Base-by-base conservation (phyloP, 2,797 vertebrate genomes). In the Peromyscus nudipes region DNA sequence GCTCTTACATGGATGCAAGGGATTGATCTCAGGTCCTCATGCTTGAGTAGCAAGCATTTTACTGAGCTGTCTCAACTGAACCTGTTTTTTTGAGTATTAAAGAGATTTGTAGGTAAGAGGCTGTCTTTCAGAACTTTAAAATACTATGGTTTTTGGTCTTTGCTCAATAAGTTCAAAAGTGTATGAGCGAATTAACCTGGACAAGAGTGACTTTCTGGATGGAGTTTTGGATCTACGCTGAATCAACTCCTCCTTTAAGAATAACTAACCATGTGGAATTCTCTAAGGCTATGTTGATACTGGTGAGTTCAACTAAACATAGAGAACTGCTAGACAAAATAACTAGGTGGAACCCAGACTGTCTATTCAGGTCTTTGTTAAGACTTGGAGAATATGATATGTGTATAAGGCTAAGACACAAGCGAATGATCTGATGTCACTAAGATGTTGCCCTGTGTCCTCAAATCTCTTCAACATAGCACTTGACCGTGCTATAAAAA, bases 21-120 rank as follows among this genome's bases (percentile, higher is more conserved):
- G 46, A 17, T 11, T 37, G 34, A 55, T 37, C 13, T 37, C 46
- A 27, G 84, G 23, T 55, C 65, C 13, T 55, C 4, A 37, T 11
- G 13, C 43, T 57, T 73, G 46, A 16, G 49, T 57, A 71, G 49
- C 67, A 71, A 57, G 49, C 9, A 57, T 27, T 73, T 55, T 40
- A 73, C 67, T 73, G 65, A 73, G 49, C 23, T 4, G 23, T 31
- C 67, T 73, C n/a, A 25, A 12, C n/a, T 55, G 25, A 29, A 37
- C 49, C 55, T 62, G 55, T 89, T 27, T 71, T 92, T 84, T 81
- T 10, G 5, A 31, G 96, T 52, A 92, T 55, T 92, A 82, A 93
- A 91, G 57, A 60, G 34, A 95, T 64, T 77, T 49, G 8, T 2
- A 92, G 27, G 17, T 21, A 96, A 94, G 46, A 81, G 21, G 14